These are phyloP conservation scores for Megalonaias nervosa DNA, from an alignment of 1,140 invertebrate species.

Conservation along the genomic window DNA sequence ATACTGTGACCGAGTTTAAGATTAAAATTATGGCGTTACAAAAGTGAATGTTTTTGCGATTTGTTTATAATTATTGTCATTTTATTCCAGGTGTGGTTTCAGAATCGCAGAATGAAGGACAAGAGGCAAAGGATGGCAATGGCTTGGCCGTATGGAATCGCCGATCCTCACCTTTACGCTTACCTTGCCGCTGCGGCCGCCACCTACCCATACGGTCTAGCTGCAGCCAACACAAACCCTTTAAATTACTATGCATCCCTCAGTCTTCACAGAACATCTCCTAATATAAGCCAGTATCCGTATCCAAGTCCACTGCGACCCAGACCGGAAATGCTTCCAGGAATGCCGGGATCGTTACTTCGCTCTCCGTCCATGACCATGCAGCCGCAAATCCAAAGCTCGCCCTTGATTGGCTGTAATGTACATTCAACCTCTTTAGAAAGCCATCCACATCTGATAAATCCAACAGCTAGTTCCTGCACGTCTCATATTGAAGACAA, in stretches of 20 bases:
- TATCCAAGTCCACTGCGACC: constrained; percentile 40
- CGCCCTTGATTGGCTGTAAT: constrained; percentile 21
- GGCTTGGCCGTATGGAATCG: constrained; percentile 88
- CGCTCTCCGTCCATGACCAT: constrained; percentile 27
- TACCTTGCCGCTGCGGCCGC: constrained; percentile 91
- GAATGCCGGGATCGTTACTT: constrained; percentile 41
- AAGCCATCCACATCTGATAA: constrained; percentile 25
- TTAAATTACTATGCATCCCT: constrained; percentile 53
- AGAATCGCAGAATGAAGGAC: constrained; percentile 99
- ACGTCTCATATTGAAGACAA: constrained; percentile 37
- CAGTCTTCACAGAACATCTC: constrained; percentile 39
- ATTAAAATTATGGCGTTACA: too few species aligned
- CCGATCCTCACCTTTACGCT: constrained; percentile 90
- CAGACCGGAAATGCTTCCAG: constrained; percentile 42
- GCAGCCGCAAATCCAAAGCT: constrained; percentile 30
- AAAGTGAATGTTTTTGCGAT: too few species aligned
- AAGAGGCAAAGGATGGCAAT: constrained; percentile 95
- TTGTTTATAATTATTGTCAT: constrained; percentile 19
- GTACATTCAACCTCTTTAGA: constrained; percentile 26
- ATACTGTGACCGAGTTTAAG: too few species aligned
- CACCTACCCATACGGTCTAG: constrained; percentile 69
- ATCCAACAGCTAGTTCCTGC: constrained; percentile 26
- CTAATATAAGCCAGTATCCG: constrained; percentile 31
- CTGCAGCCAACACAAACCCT: constrained; percentile 42
- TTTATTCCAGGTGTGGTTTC: constrained; percentile 94